Base-by-base conservation (phyloP, 2,888 invertebrate genomes). In the Balanococcus diminutus region DNA sequence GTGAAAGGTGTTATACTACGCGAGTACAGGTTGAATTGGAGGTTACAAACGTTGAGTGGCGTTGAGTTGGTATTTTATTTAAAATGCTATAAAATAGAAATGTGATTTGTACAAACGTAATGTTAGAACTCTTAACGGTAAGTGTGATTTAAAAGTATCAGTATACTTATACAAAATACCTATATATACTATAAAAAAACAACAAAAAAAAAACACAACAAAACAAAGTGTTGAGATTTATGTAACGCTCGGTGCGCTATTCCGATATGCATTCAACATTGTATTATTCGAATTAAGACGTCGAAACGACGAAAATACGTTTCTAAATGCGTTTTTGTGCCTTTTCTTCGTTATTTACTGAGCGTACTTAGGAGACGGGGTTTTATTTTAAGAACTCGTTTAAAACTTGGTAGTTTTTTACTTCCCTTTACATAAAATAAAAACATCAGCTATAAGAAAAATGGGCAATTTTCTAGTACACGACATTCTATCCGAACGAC, bases 401-500 rank as follows among this genome's bases (percentile, higher is more conserved):
- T 28, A 46, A 46, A 82, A 51, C 51, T 82, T 56, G 16, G 28
- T 51, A 46, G n/a, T 19, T 82, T 82, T 82, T 51, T 46, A 51
- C 51, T 42, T 51, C 51, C 51, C 46, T 25, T 82, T 51, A 81
- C 42, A 81, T 81, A 82, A 51, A 46, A 51, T 51, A 82, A 82
- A 82, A 51, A 82, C 82, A 82, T 46, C 42, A 51, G 51, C 31
- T n/a, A n/a, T 51, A 31, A 46, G 51, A 82, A 82, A 82, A 51
- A 51, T 82, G 82, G 51, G 51, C 82, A 51, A 82, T 82, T 82
- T 82, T 82, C 82, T 31, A 75, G 31, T 32, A 82, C 46, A 51
- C 51, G 82, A 82, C 82, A 28, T 82, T 75, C 75, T 75, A 75
- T 32, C 51, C 51, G 82, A 82, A 82, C 82, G 82, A 82, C 82